A percentile compares a stretch with the other conserved stretches of the same genome.
Evolutionary conservation across 1,140 invertebrate species (phyloP).

Genomic region (Musca domestica): DNA sequence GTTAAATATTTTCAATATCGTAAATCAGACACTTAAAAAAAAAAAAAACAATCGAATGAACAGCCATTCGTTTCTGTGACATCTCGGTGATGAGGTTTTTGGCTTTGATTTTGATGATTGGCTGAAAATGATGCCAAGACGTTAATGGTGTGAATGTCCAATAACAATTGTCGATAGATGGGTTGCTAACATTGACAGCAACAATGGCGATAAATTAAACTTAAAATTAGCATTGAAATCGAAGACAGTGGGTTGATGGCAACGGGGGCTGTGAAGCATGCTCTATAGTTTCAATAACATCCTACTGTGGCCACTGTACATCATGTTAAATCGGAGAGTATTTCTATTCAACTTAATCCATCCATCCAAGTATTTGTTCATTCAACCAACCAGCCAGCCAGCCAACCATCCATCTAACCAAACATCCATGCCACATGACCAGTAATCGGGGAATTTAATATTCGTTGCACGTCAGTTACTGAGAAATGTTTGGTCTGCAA

Average conservation of each 20-base stretch:
- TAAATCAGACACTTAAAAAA: too few species aligned
- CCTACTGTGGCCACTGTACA: too few species aligned
- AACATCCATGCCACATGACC: background rate
- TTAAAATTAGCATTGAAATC: background rate
- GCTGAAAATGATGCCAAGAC: conserved; percentile 13
- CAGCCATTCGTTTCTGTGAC: background rate
- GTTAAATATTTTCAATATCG: too few species aligned
- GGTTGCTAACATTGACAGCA: too few species aligned
- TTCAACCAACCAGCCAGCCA: background rate
- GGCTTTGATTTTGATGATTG: conserved; percentile 4
- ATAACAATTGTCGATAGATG: too few species aligned
- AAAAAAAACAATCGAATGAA: too few species aligned
- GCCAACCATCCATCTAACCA: background rate
- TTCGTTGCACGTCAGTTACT: conserved; percentile 11
- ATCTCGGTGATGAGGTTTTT: conserved; percentile 18
- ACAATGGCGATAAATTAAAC: too few species aligned
- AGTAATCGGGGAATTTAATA: conserved; percentile 15
- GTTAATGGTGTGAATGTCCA: background rate
- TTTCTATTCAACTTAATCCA: background rate
- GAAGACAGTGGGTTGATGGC: background rate
- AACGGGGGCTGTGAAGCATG: too few species aligned
- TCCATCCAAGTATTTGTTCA: background rate
- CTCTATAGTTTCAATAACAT: too few species aligned
- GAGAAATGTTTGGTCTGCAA: conserved; percentile 21
- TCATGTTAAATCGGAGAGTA: too few species aligned